phyloP scores from a whole-genome alignment of 2,113 vertebrate genomes.

The Chloebia gouldiae region DNA sequence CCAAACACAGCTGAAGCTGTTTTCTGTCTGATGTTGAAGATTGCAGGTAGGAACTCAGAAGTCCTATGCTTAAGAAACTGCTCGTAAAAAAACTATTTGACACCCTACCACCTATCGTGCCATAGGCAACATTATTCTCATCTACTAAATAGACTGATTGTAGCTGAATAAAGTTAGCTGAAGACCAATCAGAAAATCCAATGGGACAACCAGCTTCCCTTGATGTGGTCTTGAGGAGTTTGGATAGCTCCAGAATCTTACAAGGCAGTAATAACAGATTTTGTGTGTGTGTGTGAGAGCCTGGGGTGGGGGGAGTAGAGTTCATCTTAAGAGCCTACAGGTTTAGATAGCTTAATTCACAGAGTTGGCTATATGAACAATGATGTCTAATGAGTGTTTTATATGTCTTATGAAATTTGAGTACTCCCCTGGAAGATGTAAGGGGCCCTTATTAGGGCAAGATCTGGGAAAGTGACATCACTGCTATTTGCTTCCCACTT shows the following conservation, averaged over 20 bases:
- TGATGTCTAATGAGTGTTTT: neutral
- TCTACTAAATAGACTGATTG: neutral
- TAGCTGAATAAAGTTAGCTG: neutral
- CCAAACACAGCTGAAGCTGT: neutral
- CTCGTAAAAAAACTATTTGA: fast-evolving
- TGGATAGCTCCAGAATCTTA: neutral
- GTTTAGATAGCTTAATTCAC: neutral
- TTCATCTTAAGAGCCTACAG: neutral
- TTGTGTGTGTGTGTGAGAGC: too few relatives aligned
- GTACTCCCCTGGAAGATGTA: neutral
- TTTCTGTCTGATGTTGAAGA: neutral
- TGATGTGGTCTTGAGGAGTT: neutral
- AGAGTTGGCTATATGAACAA: neutral
- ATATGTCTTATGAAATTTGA: neutral
- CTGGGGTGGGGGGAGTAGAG: neutral
- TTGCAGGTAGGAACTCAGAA: neutral
- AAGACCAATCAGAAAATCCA: neutral
- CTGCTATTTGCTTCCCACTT: neutral
- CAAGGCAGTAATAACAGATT: neutral
- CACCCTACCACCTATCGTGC: neutral
- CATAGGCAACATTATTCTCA: neutral
- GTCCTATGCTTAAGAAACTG: neutral
- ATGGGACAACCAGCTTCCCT: neutral
- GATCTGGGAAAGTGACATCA: neutral
- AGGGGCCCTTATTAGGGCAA: fast-evolving